Evolutionary conservation across 2,797 vertebrate species (phyloP).

Genomic region (Tachyglossus aculeatus): DNA sequence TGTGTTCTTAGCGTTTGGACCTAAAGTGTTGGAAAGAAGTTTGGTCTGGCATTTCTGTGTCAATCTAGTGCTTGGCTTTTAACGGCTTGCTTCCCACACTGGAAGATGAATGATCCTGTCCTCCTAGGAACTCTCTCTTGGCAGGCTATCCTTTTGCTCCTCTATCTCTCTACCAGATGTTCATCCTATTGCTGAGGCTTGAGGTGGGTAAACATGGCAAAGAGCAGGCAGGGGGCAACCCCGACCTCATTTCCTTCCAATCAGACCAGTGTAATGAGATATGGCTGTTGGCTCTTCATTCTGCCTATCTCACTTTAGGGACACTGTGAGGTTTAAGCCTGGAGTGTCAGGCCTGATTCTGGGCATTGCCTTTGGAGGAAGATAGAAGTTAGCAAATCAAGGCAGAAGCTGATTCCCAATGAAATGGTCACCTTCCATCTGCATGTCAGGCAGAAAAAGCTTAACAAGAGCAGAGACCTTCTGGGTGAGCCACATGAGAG

Average conservation of each 20-base stretch:
- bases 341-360: too few species aligned
- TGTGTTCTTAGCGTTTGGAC: too few species aligned
- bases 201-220: background rate
- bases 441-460: too few species aligned
- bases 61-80: slow-evolving; percentile 43
- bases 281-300: fast-evolving
- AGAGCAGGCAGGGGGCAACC: background rate
- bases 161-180: slow-evolving; percentile 44
- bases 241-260: slow-evolving; percentile 2
- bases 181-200: slow-evolving; percentile 11
- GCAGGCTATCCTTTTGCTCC: background rate
- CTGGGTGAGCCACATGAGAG: too few species aligned
- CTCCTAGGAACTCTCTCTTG: slow-evolving; percentile 26
- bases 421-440: too few species aligned
- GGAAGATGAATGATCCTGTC: slow-evolving; percentile 22
- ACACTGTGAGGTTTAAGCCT: too few species aligned
- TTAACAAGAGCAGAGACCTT: too few species aligned
- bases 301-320: too few species aligned
- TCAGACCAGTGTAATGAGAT: background rate
- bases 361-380: too few species aligned
- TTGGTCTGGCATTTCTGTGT: slow-evolving; percentile 23
- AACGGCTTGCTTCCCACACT: slow-evolving; percentile 16
- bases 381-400: too few species aligned
- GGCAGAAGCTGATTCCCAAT: too few species aligned
- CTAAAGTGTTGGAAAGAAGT: slow-evolving; percentile 2